Evolutionary conservation across 1,140 invertebrate genomes (phyloP), one percentile per base, ranked within the genome.

Genomic region (Zophobas morio): DNA sequence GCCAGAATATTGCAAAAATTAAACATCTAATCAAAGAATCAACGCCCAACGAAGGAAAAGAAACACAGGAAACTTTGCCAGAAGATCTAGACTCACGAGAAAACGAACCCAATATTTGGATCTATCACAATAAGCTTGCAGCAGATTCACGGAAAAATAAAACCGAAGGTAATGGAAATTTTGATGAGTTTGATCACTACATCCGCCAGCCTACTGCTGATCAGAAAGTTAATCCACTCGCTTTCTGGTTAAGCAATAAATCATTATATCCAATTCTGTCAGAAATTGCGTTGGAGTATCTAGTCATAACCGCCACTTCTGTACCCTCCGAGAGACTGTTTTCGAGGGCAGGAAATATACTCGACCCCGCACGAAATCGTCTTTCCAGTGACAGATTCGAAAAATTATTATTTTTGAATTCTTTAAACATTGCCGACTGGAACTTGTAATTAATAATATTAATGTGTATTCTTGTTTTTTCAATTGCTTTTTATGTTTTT

Each of bases 311-410:
- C n/a, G 75, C 40, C 49, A 33, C 37, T 37, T 79, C 49, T 6
- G 71, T 73, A 8, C 71, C 71, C 5, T 73, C 71, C 32, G 71
- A 73, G 51, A 54, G 71, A 54, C 46, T 73, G n/a, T 73, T 73
- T 35, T 73, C 71, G 6, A 54, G 39, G 35, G 71, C 46, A 32
- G 71, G 71, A 73, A 34, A 1, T 53, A 73, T 54, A 35, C 20
- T 73, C 8, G 51, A 42, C n/a, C 46, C 42, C n/a, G 8, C 5
- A 8, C 40, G 71, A 33, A 73, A 53, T 73, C 5, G 71, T 8
- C 34, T 73, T 6, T 6, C 34, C 5, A 8, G 42, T 4, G 34
- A 53, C 33, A 51, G 39, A 8, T 34, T 73, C 3, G 51, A n/a
- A n/a, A 51, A 73, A 53, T 73, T 73, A 53, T 33, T 51, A 34